Evolutionary conservation across 1,140 invertebrate genomes (phyloP), one percentile per base, ranked within the genome.

Genomic region (Frieseomelitta varia): DNA sequence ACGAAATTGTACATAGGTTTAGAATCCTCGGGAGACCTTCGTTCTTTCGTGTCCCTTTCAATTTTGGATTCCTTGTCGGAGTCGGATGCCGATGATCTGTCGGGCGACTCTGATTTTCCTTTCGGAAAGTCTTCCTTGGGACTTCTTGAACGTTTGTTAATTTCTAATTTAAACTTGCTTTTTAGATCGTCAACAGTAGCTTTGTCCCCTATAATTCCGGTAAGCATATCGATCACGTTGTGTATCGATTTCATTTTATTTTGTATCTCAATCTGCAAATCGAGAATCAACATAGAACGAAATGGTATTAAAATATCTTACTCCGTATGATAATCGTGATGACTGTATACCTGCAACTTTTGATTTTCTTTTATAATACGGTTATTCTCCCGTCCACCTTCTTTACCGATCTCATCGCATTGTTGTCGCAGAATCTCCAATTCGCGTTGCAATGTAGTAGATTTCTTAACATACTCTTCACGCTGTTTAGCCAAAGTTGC

Each of bases 191-290:
- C 94, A 11, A 94, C 88, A 0, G 94, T 94, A n/a, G 90, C 95
- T 91, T 97, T 96, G 83, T 97, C 96, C 0, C 96, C 96, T 79
- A 98, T 97, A 87, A 98, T 97, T 47, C 96, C 96, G 56, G 97
- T 97, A 72, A 98, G 94, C 97, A 98, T 98, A 88, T 98, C 97
- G 87, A 98, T 97, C 1, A 98, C 97, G 93, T 97, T 97, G 93
- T 97, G 96, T 88, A 97, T 97, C 0, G 97, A 97, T 93, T 97
- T 97, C 93, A 98, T 94, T 95, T 97, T 98, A 89, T 96, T 97
- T 93, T 97, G 97, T 83, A 98, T 97, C 95, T 98, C 97, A 92
- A 96, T 95, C 97, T 98, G 95, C 91, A 93, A 87, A 91, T 21
- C 63, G 69, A 78, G 84, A n/a, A 71, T 71, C n/a, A 65, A 65